Conservation (phyloP, 2,113 vertebrate genomes). For the Thinocorus orbignyianus region DNA sequence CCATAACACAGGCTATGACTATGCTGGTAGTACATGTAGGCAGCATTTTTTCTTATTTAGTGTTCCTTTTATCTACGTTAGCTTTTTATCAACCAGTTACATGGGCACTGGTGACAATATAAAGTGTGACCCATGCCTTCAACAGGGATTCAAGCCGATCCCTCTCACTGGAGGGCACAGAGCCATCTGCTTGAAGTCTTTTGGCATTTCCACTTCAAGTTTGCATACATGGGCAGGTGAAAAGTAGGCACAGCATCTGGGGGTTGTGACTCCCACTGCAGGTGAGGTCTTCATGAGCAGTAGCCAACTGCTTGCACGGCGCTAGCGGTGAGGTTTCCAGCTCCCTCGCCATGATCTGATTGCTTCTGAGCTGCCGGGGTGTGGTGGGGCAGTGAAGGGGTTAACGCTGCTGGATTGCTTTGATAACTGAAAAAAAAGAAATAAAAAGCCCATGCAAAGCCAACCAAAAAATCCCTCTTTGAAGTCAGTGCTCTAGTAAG, state of each 20-base stretch:
- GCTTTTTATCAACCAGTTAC: neutral
- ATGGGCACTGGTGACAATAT: neutral
- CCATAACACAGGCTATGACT: rapidly evolving
- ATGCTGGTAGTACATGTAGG: neutral
- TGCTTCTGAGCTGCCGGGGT: neutral
- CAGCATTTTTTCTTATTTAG: neutral
- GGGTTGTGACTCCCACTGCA: neutral
- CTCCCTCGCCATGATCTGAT: neutral
- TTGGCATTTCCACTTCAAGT: neutral
- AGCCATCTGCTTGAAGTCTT: neutral
- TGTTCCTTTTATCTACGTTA: neutral
- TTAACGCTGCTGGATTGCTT: neutral
- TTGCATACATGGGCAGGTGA: neutral
- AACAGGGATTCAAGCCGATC: neutral
- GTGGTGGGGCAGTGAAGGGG: neutral
- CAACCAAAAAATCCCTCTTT: neutral
- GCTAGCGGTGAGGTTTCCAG: neutral
- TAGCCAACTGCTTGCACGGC: neutral
- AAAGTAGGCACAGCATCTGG: neutral
- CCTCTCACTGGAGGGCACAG: neutral
- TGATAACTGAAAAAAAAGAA: neutral
- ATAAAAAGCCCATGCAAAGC: neutral
- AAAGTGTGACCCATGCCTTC: neutral
- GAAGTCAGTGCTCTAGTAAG: slow-evolving; percentile 6
- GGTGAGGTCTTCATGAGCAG: neutral